Evolutionary conservation across 2,113 vertebrate genomes (phyloP).

Genomic region (Daboia siamensis): DNA sequence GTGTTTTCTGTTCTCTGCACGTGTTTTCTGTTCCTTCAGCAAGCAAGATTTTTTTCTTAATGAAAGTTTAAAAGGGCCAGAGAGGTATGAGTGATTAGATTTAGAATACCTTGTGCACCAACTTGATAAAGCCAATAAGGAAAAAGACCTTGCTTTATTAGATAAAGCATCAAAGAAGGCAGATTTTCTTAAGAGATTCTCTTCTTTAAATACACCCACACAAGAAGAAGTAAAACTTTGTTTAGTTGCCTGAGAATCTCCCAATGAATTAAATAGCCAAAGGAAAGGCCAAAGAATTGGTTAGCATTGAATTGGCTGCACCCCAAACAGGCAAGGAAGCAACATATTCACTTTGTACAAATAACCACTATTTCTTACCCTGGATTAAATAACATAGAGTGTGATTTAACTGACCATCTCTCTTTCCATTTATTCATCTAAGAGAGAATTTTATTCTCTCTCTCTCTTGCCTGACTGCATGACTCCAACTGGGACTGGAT

Average conservation of each 20-base stretch:
- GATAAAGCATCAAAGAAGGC: slow-evolving; percentile 53
- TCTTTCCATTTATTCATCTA: background rate
- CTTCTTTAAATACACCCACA: slow-evolving; percentile 3
- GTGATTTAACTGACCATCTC: background rate
- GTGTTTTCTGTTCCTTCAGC: background rate
- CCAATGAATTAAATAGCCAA: background rate
- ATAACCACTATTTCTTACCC: background rate
- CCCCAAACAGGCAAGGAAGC: background rate
- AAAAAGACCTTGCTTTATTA: slow-evolving; percentile 43
- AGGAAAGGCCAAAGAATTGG: background rate
- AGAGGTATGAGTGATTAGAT: slow-evolving; percentile 36
- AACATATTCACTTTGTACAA: background rate
- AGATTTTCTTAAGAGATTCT: slow-evolving; percentile 46
- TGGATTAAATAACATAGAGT: background rate
- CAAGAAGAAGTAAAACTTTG: slow-evolving; percentile 13
- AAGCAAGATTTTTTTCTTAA: slow-evolving; percentile 21
- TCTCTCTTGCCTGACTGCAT: background rate
- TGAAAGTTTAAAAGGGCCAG: slow-evolving; percentile 24
- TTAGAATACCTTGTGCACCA: slow-evolving; percentile 54
- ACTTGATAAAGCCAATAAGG: slow-evolving; percentile 55
- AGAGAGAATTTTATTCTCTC: background rate
- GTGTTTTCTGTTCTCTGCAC: background rate
- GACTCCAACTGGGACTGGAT: background rate
- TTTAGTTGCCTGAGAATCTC: slow-evolving; percentile 21
- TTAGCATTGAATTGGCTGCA: fast-evolving